Evolutionary conservation across 2,888 invertebrate species (phyloP), one percentile per base, ranked within the genome.

Genomic region (Euphydryas editha): DNA sequence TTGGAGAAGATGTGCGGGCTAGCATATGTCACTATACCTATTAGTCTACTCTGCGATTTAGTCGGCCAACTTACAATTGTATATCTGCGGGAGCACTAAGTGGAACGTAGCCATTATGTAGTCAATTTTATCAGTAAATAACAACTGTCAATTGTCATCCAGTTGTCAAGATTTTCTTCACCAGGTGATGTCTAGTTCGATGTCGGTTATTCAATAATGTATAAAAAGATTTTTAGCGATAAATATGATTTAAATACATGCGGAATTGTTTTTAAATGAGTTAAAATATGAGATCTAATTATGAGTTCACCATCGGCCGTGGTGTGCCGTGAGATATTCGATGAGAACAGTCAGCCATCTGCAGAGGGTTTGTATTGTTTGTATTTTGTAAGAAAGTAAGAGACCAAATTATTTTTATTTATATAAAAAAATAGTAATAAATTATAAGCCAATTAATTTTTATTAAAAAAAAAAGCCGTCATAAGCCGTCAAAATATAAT

Each of bases 321-420:
- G 76, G 95, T 96, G 79, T 97, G 97, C 87, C 95, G 96, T 88
- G 97, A 97, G 93, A 94, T 97, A 72, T 97, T 97, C 86, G 97
- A 97, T 88, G 97, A 97, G 88, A 94, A 95, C 79, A 97, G 96
- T 82, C 95, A 95, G 85, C 97, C 97, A 75, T 96, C 97, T 51
- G 94, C 95, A 76, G 96, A 97, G 92, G 97, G 97, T 97, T 91
- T 87, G 93, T 89, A 77, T 73, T 79, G 71, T 73, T 76, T 77
- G 65, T 75, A 73, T 72, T 71, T 37, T 62, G 36, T 62, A 59
- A 67, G n/a, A 51, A 67, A 55, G n/a, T n/a, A n/a, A 21, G n/a
- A 49, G 5, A 42, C 4, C 4, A 46, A 17, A 18, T 46, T 46
- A 5, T 30, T 30, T 30, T 30, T 8, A 30, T 3, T 30, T 5